Percentiles rank a stretch among this genome's conserved stretches.
Evolutionary conservation across 2,888 invertebrate species (phyloP).

Genomic region (Ryuthela nishihirai): DNA sequence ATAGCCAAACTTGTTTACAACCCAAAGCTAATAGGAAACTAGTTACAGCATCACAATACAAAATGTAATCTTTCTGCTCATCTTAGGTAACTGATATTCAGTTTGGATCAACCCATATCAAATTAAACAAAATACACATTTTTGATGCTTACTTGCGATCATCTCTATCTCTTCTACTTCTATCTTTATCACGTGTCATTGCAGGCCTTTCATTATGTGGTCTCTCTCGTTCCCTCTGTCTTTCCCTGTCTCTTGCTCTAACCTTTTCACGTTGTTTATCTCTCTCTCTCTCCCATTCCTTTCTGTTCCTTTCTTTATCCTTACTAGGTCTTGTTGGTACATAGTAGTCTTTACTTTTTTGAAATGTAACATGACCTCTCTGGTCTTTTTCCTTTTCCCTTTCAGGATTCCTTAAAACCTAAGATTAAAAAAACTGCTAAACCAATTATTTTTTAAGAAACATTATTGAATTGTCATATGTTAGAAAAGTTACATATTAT

Average conservation of each 20-base stretch:
- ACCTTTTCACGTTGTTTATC: slow-evolving; percentile 26
- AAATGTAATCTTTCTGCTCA: no score
- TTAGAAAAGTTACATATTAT: background rate
- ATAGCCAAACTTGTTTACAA: no score
- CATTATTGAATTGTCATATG: background rate
- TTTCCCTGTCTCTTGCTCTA: no score
- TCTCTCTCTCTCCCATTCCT: slow-evolving; percentile 26
- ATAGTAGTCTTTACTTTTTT: slow-evolving; percentile 27
- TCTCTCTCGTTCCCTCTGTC: slow-evolving; percentile 17
- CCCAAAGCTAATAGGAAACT: no score
- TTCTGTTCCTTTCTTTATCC: slow-evolving; percentile 25
- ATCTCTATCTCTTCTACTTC: slow-evolving; percentile 26
- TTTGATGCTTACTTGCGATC: slow-evolving; percentile 25
- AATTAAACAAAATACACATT: background rate
- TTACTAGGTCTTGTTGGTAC: slow-evolving; percentile 11
- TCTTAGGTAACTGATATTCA: no score
- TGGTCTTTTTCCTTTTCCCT: slow-evolving; percentile 21
- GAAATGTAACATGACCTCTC: slow-evolving; percentile 10
- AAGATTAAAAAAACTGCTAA: no score
- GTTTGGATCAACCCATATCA: no score
- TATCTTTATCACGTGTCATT: slow-evolving; percentile 10
- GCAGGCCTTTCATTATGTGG: slow-evolving; percentile 5
- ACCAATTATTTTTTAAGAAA: background rate
- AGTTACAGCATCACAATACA: no score
- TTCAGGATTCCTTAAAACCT: slow-evolving; percentile 39